Evolutionary conservation across 2,797 vertebrate species (phyloP).

Genomic region (Pachyuromys duprasi): DNA sequence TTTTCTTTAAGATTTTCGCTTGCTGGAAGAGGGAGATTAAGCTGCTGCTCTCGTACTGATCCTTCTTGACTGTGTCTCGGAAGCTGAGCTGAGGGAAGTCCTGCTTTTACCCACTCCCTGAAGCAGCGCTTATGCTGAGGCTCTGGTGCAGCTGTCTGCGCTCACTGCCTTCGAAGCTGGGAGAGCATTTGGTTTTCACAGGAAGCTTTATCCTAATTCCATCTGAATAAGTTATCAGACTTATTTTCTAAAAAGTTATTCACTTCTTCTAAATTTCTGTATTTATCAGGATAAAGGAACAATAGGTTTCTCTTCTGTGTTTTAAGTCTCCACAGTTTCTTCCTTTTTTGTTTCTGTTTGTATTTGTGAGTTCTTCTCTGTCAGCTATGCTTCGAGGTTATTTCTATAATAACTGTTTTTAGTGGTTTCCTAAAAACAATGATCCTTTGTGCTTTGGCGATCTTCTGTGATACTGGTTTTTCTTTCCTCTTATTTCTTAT

Average conservation of each 20-base stretch:
- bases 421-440: not conserved
- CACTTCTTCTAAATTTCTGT: constrained; percentile 41
- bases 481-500: not conserved
- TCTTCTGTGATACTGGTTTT: not conserved
- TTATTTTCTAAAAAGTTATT: constrained; percentile 37
- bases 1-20: constrained; percentile 25
- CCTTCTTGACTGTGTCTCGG: not conserved
- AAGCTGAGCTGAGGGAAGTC: not conserved
- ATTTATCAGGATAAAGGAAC: not conserved
- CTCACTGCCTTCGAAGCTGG: not conserved
- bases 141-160: not conserved
- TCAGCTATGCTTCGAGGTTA: not conserved
- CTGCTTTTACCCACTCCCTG: not conserved
- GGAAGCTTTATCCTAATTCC: constrained; percentile 45
- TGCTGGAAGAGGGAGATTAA: constrained; percentile 34
- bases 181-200: constrained; percentile 35
- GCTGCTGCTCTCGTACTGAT: constrained; percentile 5
- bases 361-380: not conserved
- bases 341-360: constrained; percentile 24
- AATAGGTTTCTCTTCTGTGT: not conserved
- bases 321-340: constrained; percentile 19
- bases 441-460: not conserved
- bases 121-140: not conserved
- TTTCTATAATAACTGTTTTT: not conserved
- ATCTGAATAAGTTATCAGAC: constrained; percentile 38